Evolutionary conservation across 2,113 vertebrate genomes (phyloP).

Genomic region (Anas platyrhynchos): DNA sequence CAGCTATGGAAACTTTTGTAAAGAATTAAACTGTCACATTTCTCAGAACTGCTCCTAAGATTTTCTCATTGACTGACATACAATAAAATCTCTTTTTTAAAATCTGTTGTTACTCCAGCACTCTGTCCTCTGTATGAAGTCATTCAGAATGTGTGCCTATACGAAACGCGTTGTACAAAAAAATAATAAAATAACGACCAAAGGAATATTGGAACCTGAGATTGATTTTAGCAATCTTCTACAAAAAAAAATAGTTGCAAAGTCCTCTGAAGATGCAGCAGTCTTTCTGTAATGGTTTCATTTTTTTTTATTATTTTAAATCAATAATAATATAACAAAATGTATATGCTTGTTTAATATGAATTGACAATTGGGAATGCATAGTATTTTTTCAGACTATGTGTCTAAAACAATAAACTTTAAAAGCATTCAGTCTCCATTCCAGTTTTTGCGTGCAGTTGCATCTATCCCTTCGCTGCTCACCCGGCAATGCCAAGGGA

Average conservation of each 20-base stretch:
- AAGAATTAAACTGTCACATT: constrained; percentile 65
- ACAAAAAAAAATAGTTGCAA: background rate
- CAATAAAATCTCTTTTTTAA: constrained; percentile 62
- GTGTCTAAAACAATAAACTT: constrained; percentile 61
- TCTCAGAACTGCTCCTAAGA: constrained; percentile 60
- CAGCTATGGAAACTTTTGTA: constrained; percentile 74
- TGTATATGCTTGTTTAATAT: constrained; percentile 53
- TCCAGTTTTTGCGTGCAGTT: background rate
- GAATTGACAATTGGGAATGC: constrained; percentile 43
- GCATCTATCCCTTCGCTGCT: background rate
- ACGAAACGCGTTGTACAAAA: background rate
- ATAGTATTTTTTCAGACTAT: constrained; percentile 58
- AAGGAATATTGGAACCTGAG: background rate
- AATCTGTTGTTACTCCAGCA: background rate
- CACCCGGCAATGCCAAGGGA: accelerated
- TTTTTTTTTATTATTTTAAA: background rate
- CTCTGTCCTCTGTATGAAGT: background rate
- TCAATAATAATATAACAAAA: background rate
- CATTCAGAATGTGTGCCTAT: background rate
- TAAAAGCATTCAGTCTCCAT: background rate
- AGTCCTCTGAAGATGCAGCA: constrained; percentile 19
- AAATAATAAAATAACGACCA: background rate
- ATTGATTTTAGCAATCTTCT: constrained; percentile 12
- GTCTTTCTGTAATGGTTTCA: background rate
- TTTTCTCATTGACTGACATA: constrained; percentile 17